Base-by-base conservation (phyloP, 2,113 vertebrate species). In the Alethe castanea region DNA sequence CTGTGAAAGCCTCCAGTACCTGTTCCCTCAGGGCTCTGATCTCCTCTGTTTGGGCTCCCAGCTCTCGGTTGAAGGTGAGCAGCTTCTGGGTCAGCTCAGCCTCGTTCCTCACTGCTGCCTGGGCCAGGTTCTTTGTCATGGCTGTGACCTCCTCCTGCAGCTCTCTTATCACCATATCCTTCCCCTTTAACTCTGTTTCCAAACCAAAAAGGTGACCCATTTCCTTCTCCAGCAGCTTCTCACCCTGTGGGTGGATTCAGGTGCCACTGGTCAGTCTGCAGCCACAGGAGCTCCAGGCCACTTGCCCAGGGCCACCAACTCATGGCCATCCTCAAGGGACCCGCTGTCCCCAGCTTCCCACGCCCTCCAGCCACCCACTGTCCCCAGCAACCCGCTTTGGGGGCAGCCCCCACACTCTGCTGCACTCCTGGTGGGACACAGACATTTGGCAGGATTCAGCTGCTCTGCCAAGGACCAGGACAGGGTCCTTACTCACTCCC, bases 1-100 rank as follows among this genome's bases (percentile, higher is more conserved):
- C 53, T 12, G 4, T 3, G 3, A 4, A 38, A 25, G 59, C 17
- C 5, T 7, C 11, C 16, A 5, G 6, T 95, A 98, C 98, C 98
- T 98, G 97, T 13, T 96, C 97, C 81, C 96, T 98, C 91, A 99
- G 64, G 72, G 48, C 89, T 81, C 97, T 92, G 54, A 98, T 98
- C 97, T 98, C 98, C 66, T 93, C 93, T 13, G 90, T 92, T 54
- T 98, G 98, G 81, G 89, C 95, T 13, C 62, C 76, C 6, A 97
- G 79, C 67, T 97, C 98, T 48, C 14, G 70, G 18, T 95, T 92
- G 23, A 97, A 94, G 54, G 44, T 59, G 28, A 82, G 86, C 38
- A 97, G 92, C 88, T 92, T 95, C 72, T 97, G 94, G 5, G 60
- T 81, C 64, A 94, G 50, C 45, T 95, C 90, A 3, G 31, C 59